Conservation (phyloP, 2,797 vertebrate genomes). For the Telmatherina bonti region DNA sequence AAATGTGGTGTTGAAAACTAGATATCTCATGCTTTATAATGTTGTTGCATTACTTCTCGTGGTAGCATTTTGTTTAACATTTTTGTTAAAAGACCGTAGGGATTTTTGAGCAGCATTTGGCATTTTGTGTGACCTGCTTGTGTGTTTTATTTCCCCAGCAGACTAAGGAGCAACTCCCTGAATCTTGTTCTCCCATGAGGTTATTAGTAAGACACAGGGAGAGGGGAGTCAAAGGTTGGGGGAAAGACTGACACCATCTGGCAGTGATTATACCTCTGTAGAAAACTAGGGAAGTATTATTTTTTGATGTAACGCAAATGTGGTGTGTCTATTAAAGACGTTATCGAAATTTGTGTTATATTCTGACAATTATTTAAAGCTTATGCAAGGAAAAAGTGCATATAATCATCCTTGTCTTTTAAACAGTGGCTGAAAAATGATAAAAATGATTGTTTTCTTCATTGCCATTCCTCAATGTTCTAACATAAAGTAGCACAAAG, state of each 20-base stretch:
- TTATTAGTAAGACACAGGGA: constrained; percentile 36
- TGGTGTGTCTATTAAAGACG: constrained; percentile 17
- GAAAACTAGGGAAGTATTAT: constrained; percentile 58
- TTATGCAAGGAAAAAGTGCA: background rate
- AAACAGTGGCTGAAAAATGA: background rate
- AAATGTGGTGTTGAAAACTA: constrained; percentile 20
- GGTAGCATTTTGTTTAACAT: constrained; percentile 52
- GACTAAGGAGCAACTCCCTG: constrained; percentile 58
- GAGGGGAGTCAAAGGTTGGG: constrained; percentile 72
- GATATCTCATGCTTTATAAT: constrained; percentile 19
- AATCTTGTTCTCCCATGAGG: constrained; percentile 66
- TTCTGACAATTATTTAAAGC: background rate
- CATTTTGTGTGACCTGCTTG: constrained; percentile 52
- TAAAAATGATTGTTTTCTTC: background rate
- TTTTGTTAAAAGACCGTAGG: constrained; percentile 54
- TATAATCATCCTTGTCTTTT: background rate
- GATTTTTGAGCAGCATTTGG: constrained; percentile 53
- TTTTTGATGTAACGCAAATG: constrained; percentile 26
- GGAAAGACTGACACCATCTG: constrained; percentile 72
- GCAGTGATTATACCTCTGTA: constrained; percentile 77
- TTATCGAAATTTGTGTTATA: background rate
- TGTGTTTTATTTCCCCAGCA: constrained; percentile 47
- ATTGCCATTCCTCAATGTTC: background rate
- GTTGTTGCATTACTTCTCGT: constrained; percentile 30
- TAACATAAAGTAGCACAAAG: background rate